phyloP scores from a whole-genome alignment of 2,888 invertebrate species.

The Dryomyza anilis region DNA sequence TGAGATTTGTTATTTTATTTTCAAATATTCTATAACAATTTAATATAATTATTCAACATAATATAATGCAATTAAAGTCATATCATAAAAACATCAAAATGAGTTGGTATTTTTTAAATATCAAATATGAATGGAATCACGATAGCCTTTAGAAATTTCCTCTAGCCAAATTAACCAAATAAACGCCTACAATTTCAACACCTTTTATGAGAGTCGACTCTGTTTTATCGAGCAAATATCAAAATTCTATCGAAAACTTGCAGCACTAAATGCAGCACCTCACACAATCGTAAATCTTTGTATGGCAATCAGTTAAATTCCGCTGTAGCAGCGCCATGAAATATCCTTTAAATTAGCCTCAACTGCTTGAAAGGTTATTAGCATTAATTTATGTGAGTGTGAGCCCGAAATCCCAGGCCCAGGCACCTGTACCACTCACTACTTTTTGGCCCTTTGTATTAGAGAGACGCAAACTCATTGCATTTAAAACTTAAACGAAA shows the following conservation, averaged over 20 bases:
- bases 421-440: background rate
- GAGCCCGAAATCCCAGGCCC: background rate
- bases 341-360: constrained; percentile 48
- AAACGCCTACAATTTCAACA: constrained; percentile 3
- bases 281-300: constrained; percentile 50
- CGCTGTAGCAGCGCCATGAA: constrained; percentile 12
- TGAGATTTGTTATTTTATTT: too few species aligned
- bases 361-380: constrained; percentile 46
- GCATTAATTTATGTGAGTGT: constrained; percentile 18
- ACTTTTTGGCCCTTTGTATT: too few species aligned
- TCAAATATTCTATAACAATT: too few species aligned
- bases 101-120: too few species aligned
- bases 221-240: background rate
- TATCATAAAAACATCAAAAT: too few species aligned
- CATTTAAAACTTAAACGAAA: background rate
- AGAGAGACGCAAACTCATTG: constrained; percentile 1
- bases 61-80: too few species aligned
- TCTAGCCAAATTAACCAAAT: background rate
- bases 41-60: too few species aligned
- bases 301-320: constrained; percentile 12
- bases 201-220: background rate
- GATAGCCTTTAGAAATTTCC: too few species aligned
- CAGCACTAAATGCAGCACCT: constrained; percentile 29
- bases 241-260: background rate
- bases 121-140: too few species aligned